A percentile compares a stretch with the other conserved stretches of the same genome.
These are phyloP conservation scores for Pterobdella sp. DNA, from an alignment of 2,888 invertebrate genomes.

Conservation along the genomic window DNA sequence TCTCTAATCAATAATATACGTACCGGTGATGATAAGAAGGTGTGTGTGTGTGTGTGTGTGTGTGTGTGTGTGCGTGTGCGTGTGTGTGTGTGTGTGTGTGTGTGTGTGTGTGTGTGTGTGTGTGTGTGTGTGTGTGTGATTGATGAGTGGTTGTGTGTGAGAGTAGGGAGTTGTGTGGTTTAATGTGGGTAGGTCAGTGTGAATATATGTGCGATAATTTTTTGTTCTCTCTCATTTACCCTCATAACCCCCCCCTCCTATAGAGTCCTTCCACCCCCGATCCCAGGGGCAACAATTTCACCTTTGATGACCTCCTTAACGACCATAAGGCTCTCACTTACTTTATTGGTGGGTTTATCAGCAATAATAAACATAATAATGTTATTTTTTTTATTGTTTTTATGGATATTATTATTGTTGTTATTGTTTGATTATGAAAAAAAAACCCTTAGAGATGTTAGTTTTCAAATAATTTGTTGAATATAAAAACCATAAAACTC, in stretches of 20 bases:
- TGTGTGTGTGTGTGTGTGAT: constrained; percentile 6
- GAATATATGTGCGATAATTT: not conserved
- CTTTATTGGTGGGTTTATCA: constrained; percentile 52
- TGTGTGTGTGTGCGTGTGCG: constrained; percentile 3
- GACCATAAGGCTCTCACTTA: constrained; percentile 69
- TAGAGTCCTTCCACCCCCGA: constrained; percentile 33
- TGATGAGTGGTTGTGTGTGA: not conserved
- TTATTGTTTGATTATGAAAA: too few relatives aligned
- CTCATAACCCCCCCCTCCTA: too few relatives aligned
- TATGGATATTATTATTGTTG: too few relatives aligned
- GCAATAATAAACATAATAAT: too few relatives aligned
- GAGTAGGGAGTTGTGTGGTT: not conserved
- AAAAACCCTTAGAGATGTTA: too few relatives aligned
- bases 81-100: constrained; percentile 17
- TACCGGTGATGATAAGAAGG: too few relatives aligned
- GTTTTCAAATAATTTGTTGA: too few relatives aligned
- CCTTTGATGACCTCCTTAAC: constrained; percentile 65
- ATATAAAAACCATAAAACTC: too few relatives aligned
- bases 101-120: constrained; percentile 11
- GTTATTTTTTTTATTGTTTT: too few relatives aligned
- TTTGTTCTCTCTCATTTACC: not conserved
- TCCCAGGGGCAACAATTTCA: constrained; percentile 55
- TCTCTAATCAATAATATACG: constrained; percentile 56
- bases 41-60: constrained; percentile 20
- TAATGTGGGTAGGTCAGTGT: not conserved